Percentiles rank a stretch among this genome's conserved stretches.
Evolutionary conservation across 2,113 vertebrate species (phyloP).

Genomic region (Phainopepla nitens): DNA sequence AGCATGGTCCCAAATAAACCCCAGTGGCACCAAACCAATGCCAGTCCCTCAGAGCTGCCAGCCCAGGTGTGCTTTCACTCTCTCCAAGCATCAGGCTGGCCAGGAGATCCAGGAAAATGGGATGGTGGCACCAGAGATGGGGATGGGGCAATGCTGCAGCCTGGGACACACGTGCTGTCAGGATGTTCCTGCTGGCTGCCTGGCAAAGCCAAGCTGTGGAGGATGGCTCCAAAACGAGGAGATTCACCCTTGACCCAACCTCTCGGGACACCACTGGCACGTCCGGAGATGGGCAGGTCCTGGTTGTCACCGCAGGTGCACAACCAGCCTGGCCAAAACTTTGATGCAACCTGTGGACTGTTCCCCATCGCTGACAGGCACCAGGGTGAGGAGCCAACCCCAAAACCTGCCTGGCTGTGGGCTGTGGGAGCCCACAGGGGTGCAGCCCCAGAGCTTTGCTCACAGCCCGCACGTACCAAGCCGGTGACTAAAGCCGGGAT

Average conservation of each 20-base stretch:
- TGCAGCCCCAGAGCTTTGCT: background rate
- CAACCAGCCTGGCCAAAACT: background rate
- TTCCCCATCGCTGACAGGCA: background rate
- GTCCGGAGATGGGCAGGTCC: accelerated
- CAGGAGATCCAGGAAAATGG: background rate
- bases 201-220: background rate
- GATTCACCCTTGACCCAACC: background rate
- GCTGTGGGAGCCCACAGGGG: background rate
- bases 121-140: background rate
- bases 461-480: conserved; percentile 44
- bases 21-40: accelerated
- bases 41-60: background rate
- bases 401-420: background rate
- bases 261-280: background rate
- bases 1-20: background rate
- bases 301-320: accelerated
- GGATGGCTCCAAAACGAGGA: accelerated
- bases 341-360: background rate
- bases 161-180: accelerated
- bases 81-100: background rate
- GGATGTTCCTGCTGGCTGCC: background rate
- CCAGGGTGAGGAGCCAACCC: background rate
- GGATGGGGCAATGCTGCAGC: accelerated
- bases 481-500: conserved; percentile 8
- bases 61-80: background rate